A percentile compares a stretch with the other conserved stretches of the same genome.
phyloP scores from a whole-genome alignment of 2,888 invertebrate genomes.

The Zhuqinia jingwanae region DNA sequence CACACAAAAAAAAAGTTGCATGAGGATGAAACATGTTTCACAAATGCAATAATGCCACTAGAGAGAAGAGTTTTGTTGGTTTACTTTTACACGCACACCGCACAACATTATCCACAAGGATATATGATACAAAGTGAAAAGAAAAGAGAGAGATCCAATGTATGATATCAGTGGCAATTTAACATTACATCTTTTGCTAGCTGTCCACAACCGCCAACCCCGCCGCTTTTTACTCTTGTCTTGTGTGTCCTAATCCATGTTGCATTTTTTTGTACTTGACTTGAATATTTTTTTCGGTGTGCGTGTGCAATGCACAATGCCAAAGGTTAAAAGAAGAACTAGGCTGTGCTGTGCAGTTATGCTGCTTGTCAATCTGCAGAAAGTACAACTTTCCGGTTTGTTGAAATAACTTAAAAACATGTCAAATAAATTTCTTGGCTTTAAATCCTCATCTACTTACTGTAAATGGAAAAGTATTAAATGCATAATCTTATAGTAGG shows the following conservation, averaged over 20 bases:
- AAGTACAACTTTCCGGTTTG: too few species aligned
- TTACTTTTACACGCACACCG: constrained; percentile 39
- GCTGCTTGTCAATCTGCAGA: too few species aligned
- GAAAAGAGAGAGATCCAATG: constrained; percentile 7
- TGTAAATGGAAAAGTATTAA: too few species aligned
- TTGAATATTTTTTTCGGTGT: constrained; percentile 4
- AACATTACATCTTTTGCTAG: constrained; percentile 29
- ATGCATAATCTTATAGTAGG: too few species aligned
- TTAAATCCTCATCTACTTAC: too few species aligned
- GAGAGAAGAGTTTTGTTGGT: constrained; percentile 34
- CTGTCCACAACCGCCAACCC: not conserved
- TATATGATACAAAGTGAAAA: not conserved
- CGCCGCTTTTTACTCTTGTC: not conserved
- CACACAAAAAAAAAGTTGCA: constrained; percentile 46
- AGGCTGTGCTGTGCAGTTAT: too few species aligned
- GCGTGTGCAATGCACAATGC: constrained; percentile 18
- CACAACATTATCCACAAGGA: not conserved
- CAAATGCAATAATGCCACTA: constrained; percentile 22
- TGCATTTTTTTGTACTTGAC: constrained; percentile 37
- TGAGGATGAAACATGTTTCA: constrained; percentile 47
- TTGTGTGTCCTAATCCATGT: constrained; percentile 7
- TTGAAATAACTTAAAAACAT: too few species aligned
- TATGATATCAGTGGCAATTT: constrained; percentile 38
- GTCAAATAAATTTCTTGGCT: too few species aligned
- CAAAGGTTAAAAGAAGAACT: too few species aligned